phyloP scores from a whole-genome alignment of 2,797 vertebrate genomes.

The Choloepus didactylus region DNA sequence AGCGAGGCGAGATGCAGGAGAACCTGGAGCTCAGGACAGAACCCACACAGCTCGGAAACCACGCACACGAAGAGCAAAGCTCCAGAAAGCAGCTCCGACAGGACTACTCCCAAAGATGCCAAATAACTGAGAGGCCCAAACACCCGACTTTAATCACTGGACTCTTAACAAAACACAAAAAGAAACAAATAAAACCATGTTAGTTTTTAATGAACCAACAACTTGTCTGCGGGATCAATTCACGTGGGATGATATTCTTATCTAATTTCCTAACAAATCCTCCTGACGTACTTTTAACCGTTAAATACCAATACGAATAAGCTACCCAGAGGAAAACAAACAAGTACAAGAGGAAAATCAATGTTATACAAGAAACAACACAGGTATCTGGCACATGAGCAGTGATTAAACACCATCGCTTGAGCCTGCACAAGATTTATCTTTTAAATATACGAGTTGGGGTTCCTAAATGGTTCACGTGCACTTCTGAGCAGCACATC shows the following conservation, averaged over 20 bases:
- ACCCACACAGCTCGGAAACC: neutral
- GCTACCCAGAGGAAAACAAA: neutral
- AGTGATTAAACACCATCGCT: neutral
- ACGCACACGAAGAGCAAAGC: neutral
- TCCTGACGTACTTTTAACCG: constrained; percentile 6
- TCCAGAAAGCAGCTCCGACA: neutral
- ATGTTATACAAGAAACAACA: neutral
- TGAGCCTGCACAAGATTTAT: neutral
- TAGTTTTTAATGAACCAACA: constrained; percentile 44
- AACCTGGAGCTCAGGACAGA: constrained; percentile 30
- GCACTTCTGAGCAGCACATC: neutral
- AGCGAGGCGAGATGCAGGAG: neutral
- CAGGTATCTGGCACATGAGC: neutral
- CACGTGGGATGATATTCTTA: constrained; percentile 26
- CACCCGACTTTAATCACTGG: constrained; percentile 68
- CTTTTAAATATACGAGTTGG: constrained; percentile 58
- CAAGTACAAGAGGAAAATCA: constrained; percentile 25
- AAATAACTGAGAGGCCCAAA: constrained; percentile 54
- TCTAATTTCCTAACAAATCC: constrained; percentile 41
- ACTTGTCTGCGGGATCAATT: constrained; percentile 1
- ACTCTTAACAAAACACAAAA: neutral
- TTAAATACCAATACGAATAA: constrained; percentile 13
- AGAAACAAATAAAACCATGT: constrained; percentile 67
- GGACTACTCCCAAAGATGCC: neutral
- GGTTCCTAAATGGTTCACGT: neutral